Percentiles rank a stretch among this genome's conserved stretches.
Conservation (phyloP, 1,140 invertebrate genomes). For the Elymnias hypermnestra region DNA sequence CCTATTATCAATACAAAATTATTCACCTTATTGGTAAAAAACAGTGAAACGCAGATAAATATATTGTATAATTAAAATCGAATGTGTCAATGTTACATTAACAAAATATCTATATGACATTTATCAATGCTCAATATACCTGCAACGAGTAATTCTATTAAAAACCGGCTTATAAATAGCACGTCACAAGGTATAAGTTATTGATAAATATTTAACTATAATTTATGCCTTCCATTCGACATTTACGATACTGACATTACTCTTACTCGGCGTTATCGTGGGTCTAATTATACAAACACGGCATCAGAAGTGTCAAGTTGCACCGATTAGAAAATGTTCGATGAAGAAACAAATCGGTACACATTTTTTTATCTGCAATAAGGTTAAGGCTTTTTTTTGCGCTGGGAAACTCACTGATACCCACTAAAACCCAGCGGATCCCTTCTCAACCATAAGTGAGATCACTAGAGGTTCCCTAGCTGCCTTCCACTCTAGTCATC, state of each 20-base stretch:
- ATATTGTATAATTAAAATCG: constrained; percentile 1
- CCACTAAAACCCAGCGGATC: too few species aligned
- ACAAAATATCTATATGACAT: constrained; percentile 3
- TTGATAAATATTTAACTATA: constrained; percentile 19
- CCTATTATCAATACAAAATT: too few species aligned
- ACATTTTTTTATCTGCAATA: too few species aligned
- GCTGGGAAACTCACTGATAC: too few species aligned
- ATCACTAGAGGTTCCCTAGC: too few species aligned
- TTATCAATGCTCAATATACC: constrained; percentile 2
- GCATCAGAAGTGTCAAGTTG: constrained; percentile 16
- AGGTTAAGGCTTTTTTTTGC: too few species aligned
- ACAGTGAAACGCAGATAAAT: too few species aligned
- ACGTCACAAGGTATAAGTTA: constrained; percentile 8
- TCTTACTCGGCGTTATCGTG: constrained; percentile 14
- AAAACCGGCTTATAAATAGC: constrained; percentile 13
- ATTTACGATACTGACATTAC: constrained; percentile 15
- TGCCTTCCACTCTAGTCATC: too few species aligned
- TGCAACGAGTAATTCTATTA: neutral
- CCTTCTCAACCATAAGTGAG: too few species aligned
- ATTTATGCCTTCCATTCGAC: constrained; percentile 13
- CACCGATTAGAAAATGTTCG: constrained; percentile 17
- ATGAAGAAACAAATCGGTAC: too few species aligned
- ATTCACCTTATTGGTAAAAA: too few species aligned
- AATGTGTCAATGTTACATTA: constrained; percentile 1
- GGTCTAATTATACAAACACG: constrained; percentile 22